Evolutionary conservation across 2,113 vertebrate genomes (phyloP).

Genomic region (Megatriorchis doriae): DNA sequence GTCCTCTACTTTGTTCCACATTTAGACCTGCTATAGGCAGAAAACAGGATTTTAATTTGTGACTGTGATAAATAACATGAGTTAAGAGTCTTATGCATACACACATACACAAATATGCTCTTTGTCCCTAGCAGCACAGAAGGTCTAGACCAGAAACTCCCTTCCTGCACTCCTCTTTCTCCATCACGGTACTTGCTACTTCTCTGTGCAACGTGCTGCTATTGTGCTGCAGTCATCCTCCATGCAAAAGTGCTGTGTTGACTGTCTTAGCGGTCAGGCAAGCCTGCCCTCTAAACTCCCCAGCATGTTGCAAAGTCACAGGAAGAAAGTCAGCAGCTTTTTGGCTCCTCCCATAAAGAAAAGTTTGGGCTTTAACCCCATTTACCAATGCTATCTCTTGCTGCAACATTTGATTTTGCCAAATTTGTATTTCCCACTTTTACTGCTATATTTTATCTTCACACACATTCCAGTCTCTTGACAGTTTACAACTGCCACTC

Average conservation of each 20-base stretch:
- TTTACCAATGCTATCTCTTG: neutral
- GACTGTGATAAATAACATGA: neutral
- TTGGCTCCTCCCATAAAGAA: neutral
- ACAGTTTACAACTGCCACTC: neutral
- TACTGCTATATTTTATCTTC: neutral
- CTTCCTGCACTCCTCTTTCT: neutral
- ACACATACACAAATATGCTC: neutral
- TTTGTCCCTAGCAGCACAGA: neutral
- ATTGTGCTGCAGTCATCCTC: neutral
- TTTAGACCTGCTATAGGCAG: neutral
- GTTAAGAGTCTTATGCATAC: neutral
- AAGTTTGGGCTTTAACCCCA: neutral
- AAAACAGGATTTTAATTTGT: neutral
- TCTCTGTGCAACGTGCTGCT: neutral
- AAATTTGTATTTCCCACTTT: neutral
- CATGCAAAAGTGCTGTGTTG: neutral
- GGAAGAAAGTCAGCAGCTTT: constrained; percentile 28
- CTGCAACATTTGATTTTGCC: neutral
- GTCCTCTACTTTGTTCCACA: neutral
- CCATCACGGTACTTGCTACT: neutral
- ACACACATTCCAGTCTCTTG: neutral
- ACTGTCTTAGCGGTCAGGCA: neutral
- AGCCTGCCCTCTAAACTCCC: neutral
- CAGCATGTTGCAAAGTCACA: neutral
- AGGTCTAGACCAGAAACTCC: neutral